A percentile compares a stretch with the other conserved stretches of the same genome.
phyloP scores from a whole-genome alignment of 2,888 invertebrate genomes.

The Toxonevra muliebris region DNA sequence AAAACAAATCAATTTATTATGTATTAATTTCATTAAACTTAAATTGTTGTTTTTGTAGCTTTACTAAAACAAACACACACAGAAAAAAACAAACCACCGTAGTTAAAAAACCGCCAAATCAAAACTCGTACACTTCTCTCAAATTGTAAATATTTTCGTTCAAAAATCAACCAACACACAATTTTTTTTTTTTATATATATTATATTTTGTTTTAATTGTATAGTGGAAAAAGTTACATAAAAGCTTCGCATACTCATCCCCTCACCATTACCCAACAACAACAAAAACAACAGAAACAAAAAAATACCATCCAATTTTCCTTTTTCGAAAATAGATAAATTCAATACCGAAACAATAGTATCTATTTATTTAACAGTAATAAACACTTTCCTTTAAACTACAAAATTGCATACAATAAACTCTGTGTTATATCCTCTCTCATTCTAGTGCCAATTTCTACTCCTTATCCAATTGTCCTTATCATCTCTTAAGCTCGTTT shows the following conservation, averaged over 20 bases:
- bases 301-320: constrained; percentile 19
- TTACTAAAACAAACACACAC: constrained; percentile 47
- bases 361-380: neutral
- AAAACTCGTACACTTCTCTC: constrained; percentile 40
- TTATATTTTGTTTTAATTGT: neutral
- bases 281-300: constrained; percentile 23
- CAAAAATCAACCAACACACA: constrained; percentile 18
- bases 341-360: neutral
- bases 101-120: constrained; percentile 20
- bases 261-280: constrained; percentile 38
- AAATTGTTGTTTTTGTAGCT: constrained; percentile 46
- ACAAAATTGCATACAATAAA: neutral
- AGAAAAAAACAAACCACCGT: constrained; percentile 15
- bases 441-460: no score
- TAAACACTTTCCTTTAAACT: neutral
- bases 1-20: constrained; percentile 20
- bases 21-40: no score
- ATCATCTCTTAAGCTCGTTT: no score
- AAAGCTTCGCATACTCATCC: constrained; percentile 60
- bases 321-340: neutral
- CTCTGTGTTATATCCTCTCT: neutral
- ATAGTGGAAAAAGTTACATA: constrained; percentile 38
- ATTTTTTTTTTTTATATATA: constrained; percentile 6
- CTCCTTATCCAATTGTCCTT: no score
- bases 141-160: constrained; percentile 54